phyloP scores from a whole-genome alignment of 1,140 invertebrate species.

The Heliothis subflexa region DNA sequence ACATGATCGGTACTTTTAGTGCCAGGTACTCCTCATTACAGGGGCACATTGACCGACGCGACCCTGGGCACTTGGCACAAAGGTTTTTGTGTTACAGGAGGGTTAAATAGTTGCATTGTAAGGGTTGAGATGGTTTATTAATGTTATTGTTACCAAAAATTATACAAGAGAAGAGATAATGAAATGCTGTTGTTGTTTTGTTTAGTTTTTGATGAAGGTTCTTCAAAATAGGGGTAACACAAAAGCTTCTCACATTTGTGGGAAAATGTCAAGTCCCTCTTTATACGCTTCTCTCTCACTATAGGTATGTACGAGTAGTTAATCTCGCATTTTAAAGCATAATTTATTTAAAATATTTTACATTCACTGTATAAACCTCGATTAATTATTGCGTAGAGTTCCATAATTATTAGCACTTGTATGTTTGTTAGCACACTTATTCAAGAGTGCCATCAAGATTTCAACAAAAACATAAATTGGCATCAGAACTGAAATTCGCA shows the following conservation, averaged over 20 bases:
- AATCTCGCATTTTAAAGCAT: not conserved
- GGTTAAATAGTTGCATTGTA: constrained; percentile 11
- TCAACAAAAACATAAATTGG: not conserved
- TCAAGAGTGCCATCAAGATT: not conserved
- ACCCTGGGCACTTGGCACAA: not conserved
- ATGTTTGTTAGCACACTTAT: too few relatives aligned
- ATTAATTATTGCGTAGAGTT: too few relatives aligned
- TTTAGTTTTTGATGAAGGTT: not conserved
- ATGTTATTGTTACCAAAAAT: not conserved
- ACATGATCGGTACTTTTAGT: not conserved
- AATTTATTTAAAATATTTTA: too few relatives aligned
- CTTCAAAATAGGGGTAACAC: too few relatives aligned
- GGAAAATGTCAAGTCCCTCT: too few relatives aligned
- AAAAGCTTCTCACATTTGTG: not conserved
- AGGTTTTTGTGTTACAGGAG: not conserved
- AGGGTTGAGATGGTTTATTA: not conserved
- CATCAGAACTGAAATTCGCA: not conserved
- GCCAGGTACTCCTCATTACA: not conserved
- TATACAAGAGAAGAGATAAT: not conserved
- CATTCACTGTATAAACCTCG: too few relatives aligned
- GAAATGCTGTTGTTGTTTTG: not conserved
- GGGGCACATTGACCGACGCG: not conserved
- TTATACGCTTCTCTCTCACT: too few relatives aligned
- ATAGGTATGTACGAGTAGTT: too few relatives aligned
- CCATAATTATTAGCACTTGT: too few relatives aligned